Conservation (phyloP, 2,797 vertebrate genomes). For the Nannoperca obscura region DNA sequence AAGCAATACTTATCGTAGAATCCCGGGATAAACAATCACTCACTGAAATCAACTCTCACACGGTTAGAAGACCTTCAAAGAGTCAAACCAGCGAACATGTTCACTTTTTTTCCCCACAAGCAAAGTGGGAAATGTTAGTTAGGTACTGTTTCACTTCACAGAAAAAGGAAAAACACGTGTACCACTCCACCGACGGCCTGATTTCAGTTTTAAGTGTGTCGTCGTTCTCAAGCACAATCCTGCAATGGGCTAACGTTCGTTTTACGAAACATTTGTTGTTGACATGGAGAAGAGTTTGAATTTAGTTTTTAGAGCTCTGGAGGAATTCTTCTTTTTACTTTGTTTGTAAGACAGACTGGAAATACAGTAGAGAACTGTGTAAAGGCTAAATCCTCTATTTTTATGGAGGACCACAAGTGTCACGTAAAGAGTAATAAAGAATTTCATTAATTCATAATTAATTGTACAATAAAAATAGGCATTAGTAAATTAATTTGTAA, state of each 20-base stretch:
- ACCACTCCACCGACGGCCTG: constrained; percentile 37
- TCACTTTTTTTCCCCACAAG: neutral
- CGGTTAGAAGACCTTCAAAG: constrained; percentile 22
- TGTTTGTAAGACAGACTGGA: constrained; percentile 4
- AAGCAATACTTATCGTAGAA: constrained; percentile 67
- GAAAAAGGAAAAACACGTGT: neutral
- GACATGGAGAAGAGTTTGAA: neutral
- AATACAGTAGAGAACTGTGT: neutral
- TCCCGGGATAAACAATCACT: constrained; percentile 35
- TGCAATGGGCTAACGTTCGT: constrained; percentile 2
- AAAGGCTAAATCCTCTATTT: neutral
- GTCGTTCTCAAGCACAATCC: constrained; percentile 51
- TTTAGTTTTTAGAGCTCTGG: constrained; percentile 7
- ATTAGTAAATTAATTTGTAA: no score
- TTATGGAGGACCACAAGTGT: no score
- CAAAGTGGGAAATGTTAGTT: constrained; percentile 22
- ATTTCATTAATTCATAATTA: no score
- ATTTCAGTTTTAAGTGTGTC: constrained; percentile 21
- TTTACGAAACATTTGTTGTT: neutral
- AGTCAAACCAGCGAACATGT: constrained; percentile 22
- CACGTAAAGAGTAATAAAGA: no score
- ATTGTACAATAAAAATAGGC: no score
- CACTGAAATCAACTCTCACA: constrained; percentile 33
- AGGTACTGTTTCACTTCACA: constrained; percentile 6
- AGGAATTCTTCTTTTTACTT: neutral